A percentile compares a stretch with the other conserved stretches of the same genome.
Evolutionary conservation across 2,113 vertebrate genomes (phyloP).

Genomic region (Phodopus roborovskii): DNA sequence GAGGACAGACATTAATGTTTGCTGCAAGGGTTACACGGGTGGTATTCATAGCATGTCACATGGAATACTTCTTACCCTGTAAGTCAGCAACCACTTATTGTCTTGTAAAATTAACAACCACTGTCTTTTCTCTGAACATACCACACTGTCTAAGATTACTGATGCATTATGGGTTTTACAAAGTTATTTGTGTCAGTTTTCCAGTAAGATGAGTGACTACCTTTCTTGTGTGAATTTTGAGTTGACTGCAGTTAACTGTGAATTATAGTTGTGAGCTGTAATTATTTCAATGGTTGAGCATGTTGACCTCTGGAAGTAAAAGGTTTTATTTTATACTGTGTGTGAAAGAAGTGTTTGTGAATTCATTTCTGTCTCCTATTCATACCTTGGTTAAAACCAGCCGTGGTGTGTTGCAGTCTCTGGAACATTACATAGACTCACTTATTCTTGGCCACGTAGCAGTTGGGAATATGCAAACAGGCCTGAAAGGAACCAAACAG

Average conservation of each 20-base stretch:
- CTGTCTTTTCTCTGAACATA: constrained; percentile 41
- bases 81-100: neutral
- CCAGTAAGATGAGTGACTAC: constrained; percentile 63
- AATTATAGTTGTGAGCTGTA: constrained; percentile 74
- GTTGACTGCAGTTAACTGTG: constrained; percentile 58
- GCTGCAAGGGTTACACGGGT: neutral
- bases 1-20: neutral
- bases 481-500: constrained; percentile 85
- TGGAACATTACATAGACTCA: constrained; percentile 87
- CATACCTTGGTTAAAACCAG: constrained; percentile 87
- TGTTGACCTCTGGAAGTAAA: constrained; percentile 76
- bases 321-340: constrained; percentile 82
- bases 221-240: constrained; percentile 67
- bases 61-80: neutral
- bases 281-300: constrained; percentile 82
- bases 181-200: constrained; percentile 52
- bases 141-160: constrained; percentile 35
- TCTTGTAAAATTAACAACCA: constrained; percentile 31
- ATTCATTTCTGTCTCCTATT: constrained; percentile 88
- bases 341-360: constrained; percentile 88
- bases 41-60: neutral
- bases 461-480: constrained; percentile 83
- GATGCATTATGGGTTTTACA: constrained; percentile 32
- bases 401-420: constrained; percentile 81
- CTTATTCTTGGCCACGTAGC: constrained; percentile 85